phyloP scores from a whole-genome alignment of 2,888 invertebrate species.

The Periphyllus acericola region DNA sequence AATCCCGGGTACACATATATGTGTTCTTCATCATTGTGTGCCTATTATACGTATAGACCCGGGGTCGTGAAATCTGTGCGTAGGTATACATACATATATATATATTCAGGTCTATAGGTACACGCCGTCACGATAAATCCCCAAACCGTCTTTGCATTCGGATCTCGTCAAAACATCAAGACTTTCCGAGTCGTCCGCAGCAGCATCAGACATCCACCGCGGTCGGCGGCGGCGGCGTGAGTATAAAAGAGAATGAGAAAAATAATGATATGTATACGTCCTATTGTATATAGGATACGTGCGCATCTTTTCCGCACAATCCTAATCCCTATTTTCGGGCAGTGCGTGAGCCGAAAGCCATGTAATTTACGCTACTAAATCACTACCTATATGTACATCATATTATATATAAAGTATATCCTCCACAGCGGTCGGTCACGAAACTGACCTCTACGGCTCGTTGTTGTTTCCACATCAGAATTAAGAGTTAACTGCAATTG shows the following conservation, averaged over 20 bases:
- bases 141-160: neutral
- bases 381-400: neutral
- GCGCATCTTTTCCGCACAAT: slow-evolving; percentile 35
- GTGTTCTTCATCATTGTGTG: neutral
- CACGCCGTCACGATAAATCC: slow-evolving; percentile 5
- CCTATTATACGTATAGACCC: neutral
- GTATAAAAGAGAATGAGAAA: neutral
- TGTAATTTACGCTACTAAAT: slow-evolving; percentile 52
- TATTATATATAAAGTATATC: neutral
- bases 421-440: slow-evolving; percentile 34
- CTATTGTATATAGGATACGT: neutral
- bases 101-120: too few relatives aligned
- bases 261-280: slow-evolving; percentile 6
- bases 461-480: slow-evolving; percentile 33
- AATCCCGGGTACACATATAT: neutral
- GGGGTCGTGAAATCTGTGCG: neutral
- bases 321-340: slow-evolving; percentile 27
- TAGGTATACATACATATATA: too few relatives aligned
- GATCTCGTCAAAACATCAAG: neutral
- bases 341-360: slow-evolving; percentile 8
- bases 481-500: slow-evolving; percentile 42
- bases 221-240: neutral
- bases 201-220: neutral
- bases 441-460: slow-evolving; percentile 44
- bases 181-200: neutral